A percentile compares a stretch with the other conserved stretches of the same genome.
These are phyloP conservation scores for Oreamnos americanus DNA, from an alignment of 2,113 vertebrate genomes.

Conservation along the genomic window DNA sequence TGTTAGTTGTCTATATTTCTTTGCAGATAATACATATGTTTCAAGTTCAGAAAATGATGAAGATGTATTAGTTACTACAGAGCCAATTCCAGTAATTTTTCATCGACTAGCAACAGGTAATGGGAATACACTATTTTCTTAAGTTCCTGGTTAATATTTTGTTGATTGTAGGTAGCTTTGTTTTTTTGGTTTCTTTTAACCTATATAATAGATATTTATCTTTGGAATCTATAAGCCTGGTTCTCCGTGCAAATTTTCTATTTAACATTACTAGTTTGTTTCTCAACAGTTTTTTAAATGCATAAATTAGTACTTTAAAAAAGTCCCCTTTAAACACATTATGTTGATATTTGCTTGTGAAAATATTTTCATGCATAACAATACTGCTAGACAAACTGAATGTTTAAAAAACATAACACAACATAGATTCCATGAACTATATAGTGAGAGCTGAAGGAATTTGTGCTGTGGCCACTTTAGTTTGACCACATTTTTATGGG, in stretches of 20 bases:
- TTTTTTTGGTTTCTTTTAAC: not conserved
- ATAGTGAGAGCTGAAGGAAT: not conserved
- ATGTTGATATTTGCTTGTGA: not conserved
- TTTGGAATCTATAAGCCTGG: not conserved
- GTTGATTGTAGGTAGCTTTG: not conserved
- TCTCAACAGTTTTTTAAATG: not conserved
- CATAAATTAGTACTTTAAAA: not conserved
- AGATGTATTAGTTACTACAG: conserved; percentile 92
- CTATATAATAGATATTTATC: not conserved
- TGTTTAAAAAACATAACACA: not conserved
- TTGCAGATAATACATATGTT: conserved; percentile 91
- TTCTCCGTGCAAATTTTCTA: not conserved
- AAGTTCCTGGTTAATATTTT: not conserved
- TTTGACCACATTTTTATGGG: not conserved
- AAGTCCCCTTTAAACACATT: not conserved
- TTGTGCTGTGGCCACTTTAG: not conserved
- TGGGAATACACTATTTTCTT: not conserved
- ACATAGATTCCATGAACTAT: not conserved
- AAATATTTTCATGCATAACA: not conserved
- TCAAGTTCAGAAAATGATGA: conserved; percentile 93
- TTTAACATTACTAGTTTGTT: not conserved
- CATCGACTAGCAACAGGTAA: conserved; percentile 92
- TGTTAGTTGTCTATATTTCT: conserved; percentile 38
- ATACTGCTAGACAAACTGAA: not conserved
- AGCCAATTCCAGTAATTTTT: conserved; percentile 92